Percentiles rank a stretch among this genome's conserved stretches.
Conservation (phyloP, 2,113 vertebrate species). For the Mesitornis unicolor region DNA sequence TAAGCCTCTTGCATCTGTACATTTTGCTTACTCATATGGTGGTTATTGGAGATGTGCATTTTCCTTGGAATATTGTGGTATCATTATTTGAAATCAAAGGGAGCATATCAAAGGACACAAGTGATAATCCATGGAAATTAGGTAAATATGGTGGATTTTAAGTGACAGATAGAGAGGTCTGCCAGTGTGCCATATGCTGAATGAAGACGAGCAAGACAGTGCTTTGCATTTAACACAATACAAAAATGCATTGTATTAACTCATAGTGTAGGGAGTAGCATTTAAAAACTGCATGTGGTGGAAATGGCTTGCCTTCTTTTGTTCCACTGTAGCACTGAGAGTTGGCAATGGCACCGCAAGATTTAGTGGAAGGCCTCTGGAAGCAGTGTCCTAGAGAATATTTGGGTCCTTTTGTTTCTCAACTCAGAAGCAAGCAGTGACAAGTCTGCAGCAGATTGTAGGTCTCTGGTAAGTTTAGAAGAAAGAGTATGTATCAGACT, state of each 20-base stretch:
- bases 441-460: neutral
- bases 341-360: neutral
- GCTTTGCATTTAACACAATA: neutral
- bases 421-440: neutral
- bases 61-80: neutral
- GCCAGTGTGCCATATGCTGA: neutral
- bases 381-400: neutral
- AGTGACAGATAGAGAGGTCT: neutral
- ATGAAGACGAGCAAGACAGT: neutral
- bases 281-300: fast-evolving
- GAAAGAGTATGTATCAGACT: neutral
- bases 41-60: neutral
- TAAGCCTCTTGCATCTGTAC: neutral
- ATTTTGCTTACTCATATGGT: fast-evolving
- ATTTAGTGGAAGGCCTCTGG: neutral
- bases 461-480: neutral
- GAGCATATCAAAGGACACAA: fast-evolving
- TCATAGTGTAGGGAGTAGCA: neutral
- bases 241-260: neutral
- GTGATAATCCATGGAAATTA: neutral
- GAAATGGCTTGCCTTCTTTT: neutral
- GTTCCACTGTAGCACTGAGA: neutral
- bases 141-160: neutral
- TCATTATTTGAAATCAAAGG: neutral
- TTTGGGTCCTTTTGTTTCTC: neutral